These are phyloP conservation scores for Lycorma delicatula DNA, from an alignment of 1,140 invertebrate species.

Conservation along the genomic window DNA sequence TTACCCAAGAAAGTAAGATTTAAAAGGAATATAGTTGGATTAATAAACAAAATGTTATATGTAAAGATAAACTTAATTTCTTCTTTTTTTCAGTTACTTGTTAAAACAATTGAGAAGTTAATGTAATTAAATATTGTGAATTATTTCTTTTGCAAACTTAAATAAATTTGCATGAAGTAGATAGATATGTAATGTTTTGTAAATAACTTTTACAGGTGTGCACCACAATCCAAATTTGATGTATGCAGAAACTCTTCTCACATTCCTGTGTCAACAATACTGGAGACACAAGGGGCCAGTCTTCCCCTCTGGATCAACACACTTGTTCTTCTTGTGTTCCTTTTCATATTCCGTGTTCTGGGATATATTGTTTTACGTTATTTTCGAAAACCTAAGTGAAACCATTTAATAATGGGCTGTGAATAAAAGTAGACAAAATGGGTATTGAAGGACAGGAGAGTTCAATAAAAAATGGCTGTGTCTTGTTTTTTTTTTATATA, in stretches of 20 bases:
- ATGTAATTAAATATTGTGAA: no score
- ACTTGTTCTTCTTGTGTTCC: conserved; percentile 59
- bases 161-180: no score
- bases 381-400: conserved; percentile 48
- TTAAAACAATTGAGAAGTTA: no score
- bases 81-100: no score
- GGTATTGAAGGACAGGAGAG: not conserved
- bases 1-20: no score
- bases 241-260: conserved; percentile 49
- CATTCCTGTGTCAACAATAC: conserved; percentile 59
- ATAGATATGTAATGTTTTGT: no score
- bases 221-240: conserved; percentile 54
- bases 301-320: conserved; percentile 69
- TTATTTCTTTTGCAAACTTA: no score
- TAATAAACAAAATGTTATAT: no score
- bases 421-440: not conserved
- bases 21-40: no score
- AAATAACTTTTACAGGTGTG: no score
- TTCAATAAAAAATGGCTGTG: conserved; percentile 16
- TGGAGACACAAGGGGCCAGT: conserved; percentile 49
- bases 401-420: not conserved
- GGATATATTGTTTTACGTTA: conserved; percentile 69
- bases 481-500: conserved; percentile 5
- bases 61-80: no score
- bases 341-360: conserved; percentile 60